Percentiles rank a stretch among this genome's conserved stretches.
Evolutionary conservation across 1,140 invertebrate genomes (phyloP).

Genomic region (Euglossa dilemma): DNA sequence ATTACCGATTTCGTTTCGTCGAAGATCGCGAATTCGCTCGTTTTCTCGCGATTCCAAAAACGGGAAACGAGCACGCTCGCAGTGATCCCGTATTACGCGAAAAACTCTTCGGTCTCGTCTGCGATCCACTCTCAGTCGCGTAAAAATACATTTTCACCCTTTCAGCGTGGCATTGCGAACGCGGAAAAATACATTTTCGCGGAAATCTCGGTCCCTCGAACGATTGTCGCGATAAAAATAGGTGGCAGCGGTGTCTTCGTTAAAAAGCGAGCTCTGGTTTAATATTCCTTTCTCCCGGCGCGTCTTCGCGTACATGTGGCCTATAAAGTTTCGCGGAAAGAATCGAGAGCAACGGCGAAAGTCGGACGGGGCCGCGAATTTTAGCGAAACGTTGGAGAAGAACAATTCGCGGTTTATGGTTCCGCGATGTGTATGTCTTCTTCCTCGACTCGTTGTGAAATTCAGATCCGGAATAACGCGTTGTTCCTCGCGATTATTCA

Average conservation of each 20-base stretch:
- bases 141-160: not conserved
- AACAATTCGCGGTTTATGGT: not conserved
- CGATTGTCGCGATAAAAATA: conserved; percentile 13
- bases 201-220: not conserved
- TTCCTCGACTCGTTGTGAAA: not conserved
- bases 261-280: not conserved
- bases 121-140: too few species aligned
- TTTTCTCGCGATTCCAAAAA: not conserved
- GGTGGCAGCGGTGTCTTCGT: not conserved
- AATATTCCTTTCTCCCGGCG: not conserved
- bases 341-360: not conserved
- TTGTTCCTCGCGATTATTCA: not conserved
- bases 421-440: not conserved
- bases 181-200: conserved; percentile 22
- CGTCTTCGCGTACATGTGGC: not conserved
- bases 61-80: not conserved
- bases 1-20: too few species aligned
- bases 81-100: not conserved
- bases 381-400: not conserved
- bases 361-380: not conserved
- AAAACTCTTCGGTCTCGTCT: not conserved
- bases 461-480: not conserved
- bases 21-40: not conserved
- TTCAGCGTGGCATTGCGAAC: not conserved
- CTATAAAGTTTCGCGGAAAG: not conserved